Conservation (phyloP, 1,140 invertebrate genomes). For the Arion vulgaris region DNA sequence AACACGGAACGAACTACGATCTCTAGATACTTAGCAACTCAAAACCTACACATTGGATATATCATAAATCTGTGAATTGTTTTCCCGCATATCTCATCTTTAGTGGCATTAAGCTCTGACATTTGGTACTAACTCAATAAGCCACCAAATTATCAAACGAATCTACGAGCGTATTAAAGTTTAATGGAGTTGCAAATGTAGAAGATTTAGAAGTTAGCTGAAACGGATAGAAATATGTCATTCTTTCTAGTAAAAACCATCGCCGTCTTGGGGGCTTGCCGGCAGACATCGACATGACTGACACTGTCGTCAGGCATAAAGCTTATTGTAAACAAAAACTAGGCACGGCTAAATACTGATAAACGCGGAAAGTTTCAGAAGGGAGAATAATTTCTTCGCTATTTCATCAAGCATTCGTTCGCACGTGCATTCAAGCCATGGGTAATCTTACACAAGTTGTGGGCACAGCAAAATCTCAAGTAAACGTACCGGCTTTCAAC, state of each 20-base stretch:
- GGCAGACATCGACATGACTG: neutral
- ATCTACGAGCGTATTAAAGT: too few relatives aligned
- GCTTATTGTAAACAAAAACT: neutral
- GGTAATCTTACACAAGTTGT: constrained; percentile 19
- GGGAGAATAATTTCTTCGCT: neutral
- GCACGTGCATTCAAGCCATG: constrained; percentile 6
- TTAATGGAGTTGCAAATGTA: too few relatives aligned
- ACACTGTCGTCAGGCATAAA: neutral
- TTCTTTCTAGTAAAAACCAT: neutral
- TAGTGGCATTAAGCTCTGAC: too few relatives aligned
- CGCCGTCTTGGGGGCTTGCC: neutral
- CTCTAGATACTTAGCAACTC: too few relatives aligned
- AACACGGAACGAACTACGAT: too few relatives aligned
- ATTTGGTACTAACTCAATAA: too few relatives aligned
- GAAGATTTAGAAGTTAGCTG: too few relatives aligned
- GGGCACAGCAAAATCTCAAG: neutral
- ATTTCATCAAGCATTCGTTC: neutral
- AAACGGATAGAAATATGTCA: neutral
- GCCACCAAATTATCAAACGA: too few relatives aligned
- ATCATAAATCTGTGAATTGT: too few relatives aligned
- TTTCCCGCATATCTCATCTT: too few relatives aligned
- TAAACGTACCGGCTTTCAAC: neutral
- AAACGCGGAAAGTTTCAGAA: neutral
- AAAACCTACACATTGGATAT: too few relatives aligned
- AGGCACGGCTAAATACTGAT: neutral